A percentile compares a stretch with the other conserved stretches of the same genome.
These are phyloP conservation scores for Enteromius viviparus DNA, from an alignment of 2,797 vertebrate genomes.

Conservation along the genomic window DNA sequence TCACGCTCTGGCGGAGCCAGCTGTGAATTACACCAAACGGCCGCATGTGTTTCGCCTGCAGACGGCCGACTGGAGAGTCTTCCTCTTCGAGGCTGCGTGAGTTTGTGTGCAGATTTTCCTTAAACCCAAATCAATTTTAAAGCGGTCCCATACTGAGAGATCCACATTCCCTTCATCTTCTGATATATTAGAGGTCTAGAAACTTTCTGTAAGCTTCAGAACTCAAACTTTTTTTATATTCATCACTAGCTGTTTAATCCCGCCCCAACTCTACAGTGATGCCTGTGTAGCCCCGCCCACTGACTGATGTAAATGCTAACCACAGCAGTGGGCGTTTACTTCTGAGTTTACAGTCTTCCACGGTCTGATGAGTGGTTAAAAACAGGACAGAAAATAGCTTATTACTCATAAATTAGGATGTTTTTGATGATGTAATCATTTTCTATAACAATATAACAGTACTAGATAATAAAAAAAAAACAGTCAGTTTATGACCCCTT, in stretches of 20 bases:
- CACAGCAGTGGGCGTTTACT: neutral
- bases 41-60: constrained; percentile 90
- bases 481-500: neutral
- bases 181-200: neutral
- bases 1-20: constrained; percentile 86
- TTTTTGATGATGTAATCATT: neutral
- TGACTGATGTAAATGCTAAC: no score
- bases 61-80: constrained; percentile 89
- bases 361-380: neutral
- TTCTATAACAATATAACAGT: neutral
- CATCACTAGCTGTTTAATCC: no score
- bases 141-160: neutral
- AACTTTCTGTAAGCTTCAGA: neutral
- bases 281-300: neutral
- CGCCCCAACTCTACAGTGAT: no score
- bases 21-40: constrained; percentile 87
- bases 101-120: constrained; percentile 48
- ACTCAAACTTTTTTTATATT: neutral
- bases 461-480: neutral
- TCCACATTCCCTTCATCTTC: neutral
- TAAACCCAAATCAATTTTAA: neutral
- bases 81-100: constrained; percentile 80
- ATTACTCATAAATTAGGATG: neutral
- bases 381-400: neutral
- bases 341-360: neutral